These are phyloP conservation scores for Strongylocentrotus purpuratus DNA, from an alignment of 35 echinoderm and acorn worm species.

Conservation along the genomic window DNA sequence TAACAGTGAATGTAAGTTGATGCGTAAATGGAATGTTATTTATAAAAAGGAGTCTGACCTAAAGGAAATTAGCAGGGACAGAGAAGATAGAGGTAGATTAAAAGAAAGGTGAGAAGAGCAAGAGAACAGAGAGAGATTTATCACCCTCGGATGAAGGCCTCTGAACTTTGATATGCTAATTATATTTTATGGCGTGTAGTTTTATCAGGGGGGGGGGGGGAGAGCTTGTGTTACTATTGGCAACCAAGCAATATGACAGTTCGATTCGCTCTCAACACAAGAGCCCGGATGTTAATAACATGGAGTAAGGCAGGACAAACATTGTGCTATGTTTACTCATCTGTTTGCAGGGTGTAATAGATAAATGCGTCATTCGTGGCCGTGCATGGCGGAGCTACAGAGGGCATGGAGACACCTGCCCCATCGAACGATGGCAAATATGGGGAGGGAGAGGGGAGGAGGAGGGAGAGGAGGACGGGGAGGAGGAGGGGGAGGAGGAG, in stretches of 20 bases:
- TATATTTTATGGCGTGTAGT: not conserved
- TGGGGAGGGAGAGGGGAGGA: too few species aligned
- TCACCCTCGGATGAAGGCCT: too few species aligned
- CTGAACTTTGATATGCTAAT: not conserved
- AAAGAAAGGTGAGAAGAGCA: too few species aligned
- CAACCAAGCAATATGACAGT: not conserved
- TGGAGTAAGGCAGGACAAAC: not conserved
- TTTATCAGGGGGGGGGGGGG: not conserved
- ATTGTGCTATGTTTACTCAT: slow-evolving; percentile 8
- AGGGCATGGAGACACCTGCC: not conserved
- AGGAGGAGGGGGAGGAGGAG: too few species aligned
- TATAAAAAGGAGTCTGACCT: too few species aligned
- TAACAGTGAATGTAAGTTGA: too few species aligned
- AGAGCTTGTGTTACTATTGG: not conserved
- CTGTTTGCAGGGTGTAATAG: not conserved
- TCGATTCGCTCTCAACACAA: not conserved
- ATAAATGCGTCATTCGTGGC: not conserved
- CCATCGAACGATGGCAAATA: too few species aligned
- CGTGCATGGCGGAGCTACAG: not conserved
- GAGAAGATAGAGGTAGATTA: too few species aligned
- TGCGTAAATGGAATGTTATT: too few species aligned
- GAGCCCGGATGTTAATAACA: not conserved
- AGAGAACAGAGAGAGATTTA: too few species aligned
- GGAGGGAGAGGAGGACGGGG: too few species aligned
- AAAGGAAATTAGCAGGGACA: too few species aligned